Base-by-base conservation (phyloP, 1,140 invertebrate species). In the Vanessa tameamea region DNA sequence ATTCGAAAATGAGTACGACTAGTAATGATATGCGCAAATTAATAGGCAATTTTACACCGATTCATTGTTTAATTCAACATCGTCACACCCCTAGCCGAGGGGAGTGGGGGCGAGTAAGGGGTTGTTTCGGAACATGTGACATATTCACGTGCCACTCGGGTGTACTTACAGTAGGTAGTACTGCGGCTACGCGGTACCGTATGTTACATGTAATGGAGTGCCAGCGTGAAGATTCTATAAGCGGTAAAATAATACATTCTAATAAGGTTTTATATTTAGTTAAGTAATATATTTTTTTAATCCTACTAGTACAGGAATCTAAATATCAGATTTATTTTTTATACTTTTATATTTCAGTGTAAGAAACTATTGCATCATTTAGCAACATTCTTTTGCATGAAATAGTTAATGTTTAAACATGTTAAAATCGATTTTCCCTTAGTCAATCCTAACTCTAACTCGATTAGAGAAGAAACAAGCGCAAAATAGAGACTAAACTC, bases 121-220 rank as follows among this genome's bases (percentile, higher is more conserved):
- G 80, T 73, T 76, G 75, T 79, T 77, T 76, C 64, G 82, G 82
- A 82, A 83, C 82, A 86, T 78, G 84, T 88, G 88, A 90, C 87
- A 87, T 88, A 88, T 90, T 90, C 88, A 82, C 86, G 84, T 75
- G 83, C 59, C 83, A 81, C 86, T 74, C 81, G 85, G 82, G 85
- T 75, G 87, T 85, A 82, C 83, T 87, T 87, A 88, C 78, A 73
- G 76, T 74, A 76, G 82, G 71, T 83, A 82, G 74, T 79, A 80
- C 82, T 84, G 86, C 76, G 84, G 85, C 78, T 79, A 84, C 82
- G 84, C 77, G 81, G 79, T 80, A 71, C 82, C 78, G 81, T 79
- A 80, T 87, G 80, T 84, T 84, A 81, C 82, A 69, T 72, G 79
- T 91, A 89, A 88, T 89, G 78, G 80, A 87, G 78, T 84, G 74